Base-by-base conservation (phyloP, 2,797 vertebrate genomes). In the Falco biarmicus region DNA sequence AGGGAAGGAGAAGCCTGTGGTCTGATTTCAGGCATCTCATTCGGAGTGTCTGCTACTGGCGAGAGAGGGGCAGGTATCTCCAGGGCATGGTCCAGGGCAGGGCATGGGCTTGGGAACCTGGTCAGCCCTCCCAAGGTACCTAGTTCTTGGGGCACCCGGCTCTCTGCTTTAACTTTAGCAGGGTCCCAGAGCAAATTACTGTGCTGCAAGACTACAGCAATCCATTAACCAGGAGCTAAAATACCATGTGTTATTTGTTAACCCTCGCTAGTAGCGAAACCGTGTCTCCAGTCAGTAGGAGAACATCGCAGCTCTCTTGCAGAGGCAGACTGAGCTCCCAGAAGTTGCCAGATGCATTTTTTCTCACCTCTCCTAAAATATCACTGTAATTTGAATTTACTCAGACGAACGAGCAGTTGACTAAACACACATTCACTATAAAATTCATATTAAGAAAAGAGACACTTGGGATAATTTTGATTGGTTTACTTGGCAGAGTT, bases 401-500 rank as follows among this genome's bases (percentile, higher is more conserved):
- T 96, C 34, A 53, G 65, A 81, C 5, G 26, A 96, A 88, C 1
- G 78, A 97, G 90, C 95, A 97, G 94, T 91, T 96, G 93, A 97
- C 96, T 97, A 97, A 97, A 97, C 94, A 97, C 96, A 94, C 95
- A 96, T 96, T 95, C 95, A 95, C 93, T 95, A 97, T 87, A 96
- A 97, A 97, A 93, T 95, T 97, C 96, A 90, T 92, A 96, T 96
- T 93, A 97, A 96, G 89, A 97, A 96, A 98, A 95, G 96, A 98
- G 96, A 97, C 97, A 90, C 95, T 89, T 73, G 94, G 93, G 93
- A 96, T 96, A 97, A 96, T 98, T 97, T 97, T 97, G 97, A 98
- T 98, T 97, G 97, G 93, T 97, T 97, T 96, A 95, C 94, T 97
- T 97, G 92, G 96, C 93, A 97, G 97, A 97, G 89, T 95, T 96